These are phyloP conservation scores for Rapana venosa DNA, from an alignment of 2,888 invertebrate species.

Conservation along the genomic window DNA sequence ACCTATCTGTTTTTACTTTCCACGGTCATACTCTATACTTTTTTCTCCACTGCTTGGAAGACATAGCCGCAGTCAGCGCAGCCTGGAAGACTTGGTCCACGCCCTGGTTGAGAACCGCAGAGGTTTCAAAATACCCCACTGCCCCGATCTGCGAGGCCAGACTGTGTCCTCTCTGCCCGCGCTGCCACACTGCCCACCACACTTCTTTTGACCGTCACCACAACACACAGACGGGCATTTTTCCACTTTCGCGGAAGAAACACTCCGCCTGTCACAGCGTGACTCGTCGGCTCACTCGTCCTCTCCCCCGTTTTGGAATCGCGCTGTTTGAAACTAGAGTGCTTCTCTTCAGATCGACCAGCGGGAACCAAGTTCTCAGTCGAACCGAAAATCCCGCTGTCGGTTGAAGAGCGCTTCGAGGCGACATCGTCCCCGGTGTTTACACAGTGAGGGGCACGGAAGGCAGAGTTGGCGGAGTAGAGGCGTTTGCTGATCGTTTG, in stretches of 20 bases:
- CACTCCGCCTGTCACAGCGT: too few species aligned
- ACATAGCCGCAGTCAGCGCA: conserved; percentile 20
- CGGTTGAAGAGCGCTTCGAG: not conserved
- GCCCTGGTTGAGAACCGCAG: conserved; percentile 38
- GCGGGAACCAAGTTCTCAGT: not conserved
- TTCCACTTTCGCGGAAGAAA: too few species aligned
- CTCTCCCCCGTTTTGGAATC: not conserved
- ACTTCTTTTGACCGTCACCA: not conserved
- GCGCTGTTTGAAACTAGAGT: not conserved
- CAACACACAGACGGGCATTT: too few species aligned
- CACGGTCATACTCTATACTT: not conserved
- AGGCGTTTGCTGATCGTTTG: not conserved
- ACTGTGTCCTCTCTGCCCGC: conserved; percentile 24
- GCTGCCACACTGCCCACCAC: not conserved
- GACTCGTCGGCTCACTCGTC: not conserved
- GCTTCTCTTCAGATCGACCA: not conserved
- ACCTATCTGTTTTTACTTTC: too few species aligned
- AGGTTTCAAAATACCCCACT: conserved; percentile 38
- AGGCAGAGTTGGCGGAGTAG: not conserved
- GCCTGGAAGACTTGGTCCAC: conserved; percentile 29
- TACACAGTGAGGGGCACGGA: too few species aligned
- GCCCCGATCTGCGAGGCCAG: conserved; percentile 41
- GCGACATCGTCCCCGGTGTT: not conserved
- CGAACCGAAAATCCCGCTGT: not conserved
- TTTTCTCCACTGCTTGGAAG: conserved; percentile 18